Conservation (phyloP, 2,797 vertebrate genomes). For the Oreonectes daqikongensis region DNA sequence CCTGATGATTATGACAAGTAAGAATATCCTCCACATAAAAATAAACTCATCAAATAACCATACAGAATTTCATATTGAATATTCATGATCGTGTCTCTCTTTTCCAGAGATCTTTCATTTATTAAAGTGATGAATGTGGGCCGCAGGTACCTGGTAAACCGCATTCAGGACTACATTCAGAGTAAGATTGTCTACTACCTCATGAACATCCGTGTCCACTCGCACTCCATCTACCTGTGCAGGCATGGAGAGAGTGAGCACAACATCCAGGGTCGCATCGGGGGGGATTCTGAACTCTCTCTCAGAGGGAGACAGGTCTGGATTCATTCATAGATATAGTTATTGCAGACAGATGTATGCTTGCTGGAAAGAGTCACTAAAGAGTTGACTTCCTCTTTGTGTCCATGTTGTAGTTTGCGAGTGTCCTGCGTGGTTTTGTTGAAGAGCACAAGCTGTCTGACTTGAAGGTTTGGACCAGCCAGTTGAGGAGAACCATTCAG, state of each 20-base stretch:
- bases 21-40: constrained; percentile 55
- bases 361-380: neutral
- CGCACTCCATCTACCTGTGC: constrained; percentile 95
- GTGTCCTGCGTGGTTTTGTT: constrained; percentile 83
- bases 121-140: constrained; percentile 98
- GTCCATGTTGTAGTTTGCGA: constrained; percentile 79
- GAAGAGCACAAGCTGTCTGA: constrained; percentile 89
- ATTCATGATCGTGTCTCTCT: too few relatives aligned
- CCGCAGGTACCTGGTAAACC: constrained; percentile 92
- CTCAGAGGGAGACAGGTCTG: constrained; percentile 85
- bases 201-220: constrained; percentile 97
- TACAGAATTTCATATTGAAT: too few relatives aligned
- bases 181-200: constrained; percentile 99
- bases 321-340: neutral
- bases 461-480: constrained; percentile 97
- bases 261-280: constrained; percentile 88
- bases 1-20: constrained; percentile 93
- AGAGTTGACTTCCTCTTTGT: constrained; percentile 4
- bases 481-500: constrained; percentile 95
- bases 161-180: constrained; percentile 97
- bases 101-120: constrained; percentile 89
- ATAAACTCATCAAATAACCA: neutral
- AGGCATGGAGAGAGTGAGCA: constrained; percentile 93
- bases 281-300: constrained; percentile 91
- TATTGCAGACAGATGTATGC: neutral